Evolutionary conservation across 2,797 vertebrate genomes (phyloP).

Genomic region (Cynopterus sphinx): DNA sequence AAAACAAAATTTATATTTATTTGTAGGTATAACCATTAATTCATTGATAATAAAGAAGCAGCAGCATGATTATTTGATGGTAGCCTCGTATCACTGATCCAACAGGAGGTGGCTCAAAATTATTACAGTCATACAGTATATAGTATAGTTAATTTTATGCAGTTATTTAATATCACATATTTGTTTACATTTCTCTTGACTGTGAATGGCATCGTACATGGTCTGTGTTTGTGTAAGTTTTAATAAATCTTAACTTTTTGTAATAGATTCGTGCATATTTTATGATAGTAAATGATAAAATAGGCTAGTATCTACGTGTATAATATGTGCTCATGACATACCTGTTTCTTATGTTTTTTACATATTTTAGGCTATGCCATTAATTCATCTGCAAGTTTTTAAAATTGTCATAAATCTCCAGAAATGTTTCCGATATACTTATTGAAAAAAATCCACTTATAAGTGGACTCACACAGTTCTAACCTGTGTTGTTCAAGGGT

Average conservation of each 20-base stretch:
- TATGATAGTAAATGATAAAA: not conserved
- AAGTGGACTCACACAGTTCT: not conserved
- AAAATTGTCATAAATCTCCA: not conserved
- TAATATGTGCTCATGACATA: not conserved
- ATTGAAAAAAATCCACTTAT: not conserved
- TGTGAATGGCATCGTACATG: not conserved
- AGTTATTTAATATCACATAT: not conserved
- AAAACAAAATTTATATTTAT: not conserved
- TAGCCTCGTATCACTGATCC: not conserved
- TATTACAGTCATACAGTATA: not conserved
- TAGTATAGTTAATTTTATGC: not conserved
- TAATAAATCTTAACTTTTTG: not conserved
- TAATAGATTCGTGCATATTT: not conserved
- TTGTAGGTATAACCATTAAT: too few relatives aligned
- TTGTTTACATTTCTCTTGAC: not conserved
- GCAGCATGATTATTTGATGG: not conserved
- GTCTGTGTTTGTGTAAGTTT: not conserved
- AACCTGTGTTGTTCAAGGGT: not conserved
- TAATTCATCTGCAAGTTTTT: not conserved
- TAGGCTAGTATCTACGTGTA: not conserved
- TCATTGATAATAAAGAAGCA: not conserved
- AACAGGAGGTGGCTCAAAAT: not conserved
- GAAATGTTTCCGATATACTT: not conserved
- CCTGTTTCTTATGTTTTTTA: not conserved
- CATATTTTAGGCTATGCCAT: not conserved